These are phyloP conservation scores for Hemitrygon akajei DNA, from an alignment of 2,797 vertebrate genomes.

Conservation along the genomic window DNA sequence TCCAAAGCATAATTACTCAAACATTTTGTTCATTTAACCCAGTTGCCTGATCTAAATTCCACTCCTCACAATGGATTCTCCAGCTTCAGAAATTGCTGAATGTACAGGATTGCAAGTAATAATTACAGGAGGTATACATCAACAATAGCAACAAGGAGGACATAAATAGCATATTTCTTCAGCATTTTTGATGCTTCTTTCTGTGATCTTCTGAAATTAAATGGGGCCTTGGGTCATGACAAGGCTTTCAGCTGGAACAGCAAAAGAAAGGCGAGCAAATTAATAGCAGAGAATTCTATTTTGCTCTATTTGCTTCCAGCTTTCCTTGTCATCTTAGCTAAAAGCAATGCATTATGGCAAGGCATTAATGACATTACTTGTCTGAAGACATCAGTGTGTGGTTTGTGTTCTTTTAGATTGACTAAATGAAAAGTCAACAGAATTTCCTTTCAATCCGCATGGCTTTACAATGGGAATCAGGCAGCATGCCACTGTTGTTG, in stretches of 20 bases:
- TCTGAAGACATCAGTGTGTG: neutral
- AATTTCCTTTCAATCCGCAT: neutral
- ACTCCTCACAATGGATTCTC: neutral
- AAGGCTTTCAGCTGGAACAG: neutral
- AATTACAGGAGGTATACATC: neutral
- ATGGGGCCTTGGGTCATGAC: neutral
- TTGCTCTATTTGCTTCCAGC: neutral
- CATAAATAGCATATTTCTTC: neutral
- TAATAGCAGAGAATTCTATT: neutral
- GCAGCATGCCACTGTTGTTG: neutral
- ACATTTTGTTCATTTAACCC: neutral
- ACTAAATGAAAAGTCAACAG: neutral
- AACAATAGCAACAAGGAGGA: neutral
- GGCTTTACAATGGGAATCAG: neutral
- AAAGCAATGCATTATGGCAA: constrained; percentile 1
- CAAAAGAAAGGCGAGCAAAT: neutral
- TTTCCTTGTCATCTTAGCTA: neutral
- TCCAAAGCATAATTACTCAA: neutral
- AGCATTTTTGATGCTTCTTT: neutral
- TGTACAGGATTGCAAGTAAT: neutral
- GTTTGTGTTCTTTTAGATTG: neutral
- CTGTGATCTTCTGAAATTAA: constrained; percentile 1
- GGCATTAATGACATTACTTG: neutral
- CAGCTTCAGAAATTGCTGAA: neutral
- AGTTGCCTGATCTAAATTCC: neutral